Evolutionary conservation across 2,113 vertebrate genomes (phyloP).

Genomic region (Zosterops hypoxanthus): DNA sequence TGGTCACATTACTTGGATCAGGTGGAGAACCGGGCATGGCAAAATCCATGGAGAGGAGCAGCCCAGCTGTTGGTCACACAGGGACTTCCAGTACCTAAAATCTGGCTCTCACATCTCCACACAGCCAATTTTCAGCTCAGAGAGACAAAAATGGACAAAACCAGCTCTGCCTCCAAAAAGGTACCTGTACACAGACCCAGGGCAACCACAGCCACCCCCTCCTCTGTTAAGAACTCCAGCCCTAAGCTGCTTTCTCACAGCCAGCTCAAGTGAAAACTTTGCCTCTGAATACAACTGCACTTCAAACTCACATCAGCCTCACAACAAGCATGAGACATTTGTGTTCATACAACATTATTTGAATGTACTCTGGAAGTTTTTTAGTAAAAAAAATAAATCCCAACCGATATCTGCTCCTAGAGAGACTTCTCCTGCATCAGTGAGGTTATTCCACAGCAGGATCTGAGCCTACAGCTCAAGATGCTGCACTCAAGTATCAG

Average conservation of each 20-base stretch:
- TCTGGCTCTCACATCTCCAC: not conserved
- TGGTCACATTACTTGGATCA: not conserved
- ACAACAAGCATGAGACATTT: not conserved
- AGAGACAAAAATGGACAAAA: not conserved
- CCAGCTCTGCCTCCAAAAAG: not conserved
- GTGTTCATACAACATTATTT: not conserved
- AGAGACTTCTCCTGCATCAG: not conserved
- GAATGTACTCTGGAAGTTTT: not conserved
- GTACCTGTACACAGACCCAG: accelerated
- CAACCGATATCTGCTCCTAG: not conserved
- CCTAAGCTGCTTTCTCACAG: not conserved
- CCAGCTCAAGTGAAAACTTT: not conserved
- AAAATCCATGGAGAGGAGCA: not conserved
- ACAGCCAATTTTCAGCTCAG: not conserved
- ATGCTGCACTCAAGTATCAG: not conserved
- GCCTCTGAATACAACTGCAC: not conserved
- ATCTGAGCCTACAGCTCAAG: not conserved
- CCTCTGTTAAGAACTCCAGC: not conserved
- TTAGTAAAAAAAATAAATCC: not conserved
- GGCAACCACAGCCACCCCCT: not conserved
- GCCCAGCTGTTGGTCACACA: not conserved
- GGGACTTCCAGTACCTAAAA: not conserved
- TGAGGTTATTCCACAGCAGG: not conserved
- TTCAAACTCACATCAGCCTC: not conserved
- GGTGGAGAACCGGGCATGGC: not conserved